A percentile compares a stretch with the other conserved stretches of the same genome.
Conservation (phyloP, 2,888 invertebrate species). For the Dryobotodes eremita region DNA sequence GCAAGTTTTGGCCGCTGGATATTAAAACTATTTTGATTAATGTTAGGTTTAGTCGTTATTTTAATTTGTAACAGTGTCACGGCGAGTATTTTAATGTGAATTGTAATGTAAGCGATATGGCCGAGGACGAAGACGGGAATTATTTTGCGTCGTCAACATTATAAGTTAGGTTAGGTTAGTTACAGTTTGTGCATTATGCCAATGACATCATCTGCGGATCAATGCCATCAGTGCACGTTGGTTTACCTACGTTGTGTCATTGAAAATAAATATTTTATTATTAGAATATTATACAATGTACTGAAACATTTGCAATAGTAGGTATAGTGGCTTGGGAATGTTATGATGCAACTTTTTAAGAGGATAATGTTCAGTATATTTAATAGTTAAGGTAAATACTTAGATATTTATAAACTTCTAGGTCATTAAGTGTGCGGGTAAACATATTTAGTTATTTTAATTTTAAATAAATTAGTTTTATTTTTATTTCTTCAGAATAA, state of each 20-base stretch:
- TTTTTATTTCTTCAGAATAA: no score
- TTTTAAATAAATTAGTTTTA: no score
- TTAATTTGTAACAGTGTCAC: constrained; percentile 44
- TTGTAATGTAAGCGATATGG: constrained; percentile 9
- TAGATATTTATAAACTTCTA: neutral
- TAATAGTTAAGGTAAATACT: neutral
- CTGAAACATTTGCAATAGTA: constrained; percentile 20
- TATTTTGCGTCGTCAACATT: constrained; percentile 51
- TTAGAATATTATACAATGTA: constrained; percentile 21
- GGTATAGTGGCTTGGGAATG: neutral
- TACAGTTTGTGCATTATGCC: constrained; percentile 68
- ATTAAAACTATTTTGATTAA: constrained; percentile 8
- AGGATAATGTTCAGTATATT: neutral
- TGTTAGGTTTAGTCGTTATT: constrained; percentile 15
- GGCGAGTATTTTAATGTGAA: constrained; percentile 35
- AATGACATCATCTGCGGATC: constrained; percentile 63
- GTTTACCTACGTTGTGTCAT: constrained; percentile 44
- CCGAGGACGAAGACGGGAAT: constrained; percentile 18
- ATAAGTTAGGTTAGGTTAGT: constrained; percentile 69
- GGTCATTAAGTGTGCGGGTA: neutral
- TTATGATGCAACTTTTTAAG: neutral
- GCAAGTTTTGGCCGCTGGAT: constrained; percentile 25
- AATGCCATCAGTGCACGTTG: constrained; percentile 55
- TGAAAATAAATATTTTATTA: constrained; percentile 42
- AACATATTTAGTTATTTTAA: neutral